These are phyloP conservation scores for Brotula barbata DNA, from an alignment of 2,797 vertebrate species.

Conservation along the genomic window DNA sequence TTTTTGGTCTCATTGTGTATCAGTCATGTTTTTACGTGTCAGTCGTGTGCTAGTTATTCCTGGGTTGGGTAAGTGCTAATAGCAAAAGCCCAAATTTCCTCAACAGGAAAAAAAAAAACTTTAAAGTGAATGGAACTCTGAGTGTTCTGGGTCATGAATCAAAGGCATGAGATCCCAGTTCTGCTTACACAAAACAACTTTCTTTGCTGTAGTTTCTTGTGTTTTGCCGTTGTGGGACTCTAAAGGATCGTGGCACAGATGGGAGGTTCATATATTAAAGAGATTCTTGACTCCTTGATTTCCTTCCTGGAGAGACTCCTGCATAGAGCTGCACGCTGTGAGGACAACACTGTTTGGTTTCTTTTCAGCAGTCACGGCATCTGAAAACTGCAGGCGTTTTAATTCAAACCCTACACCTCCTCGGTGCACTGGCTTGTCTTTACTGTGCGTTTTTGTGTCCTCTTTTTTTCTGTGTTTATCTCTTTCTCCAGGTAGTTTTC, in stretches of 20 bases:
- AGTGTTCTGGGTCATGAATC: conserved; percentile 54
- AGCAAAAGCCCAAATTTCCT: conserved; percentile 45
- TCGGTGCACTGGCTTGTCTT: neutral
- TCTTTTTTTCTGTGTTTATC: neutral
- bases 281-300: conserved; percentile 61
- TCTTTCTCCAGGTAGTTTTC: conserved; percentile 8
- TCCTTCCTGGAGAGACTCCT: neutral
- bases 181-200: conserved; percentile 50
- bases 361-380: conserved; percentile 36
- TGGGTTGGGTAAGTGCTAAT: conserved; percentile 54
- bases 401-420: neutral
- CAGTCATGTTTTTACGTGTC: conserved; percentile 16
- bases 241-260: conserved; percentile 36
- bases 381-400: neutral
- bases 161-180: conserved; percentile 42
- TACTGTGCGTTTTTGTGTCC: conserved; percentile 8
- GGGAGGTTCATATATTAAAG: conserved; percentile 42
- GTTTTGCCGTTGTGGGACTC: conserved; percentile 33
- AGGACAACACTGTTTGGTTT: conserved; percentile 42
- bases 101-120: conserved; percentile 9
- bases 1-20: conserved; percentile 37
- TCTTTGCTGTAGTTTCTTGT: conserved; percentile 29
- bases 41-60: conserved; percentile 18
- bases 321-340: conserved; percentile 34
- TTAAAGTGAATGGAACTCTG: conserved; percentile 35